A percentile compares a stretch with the other conserved stretches of the same genome.
Conservation (phyloP, 1,140 invertebrate species). For the Pissodes strobi region DNA sequence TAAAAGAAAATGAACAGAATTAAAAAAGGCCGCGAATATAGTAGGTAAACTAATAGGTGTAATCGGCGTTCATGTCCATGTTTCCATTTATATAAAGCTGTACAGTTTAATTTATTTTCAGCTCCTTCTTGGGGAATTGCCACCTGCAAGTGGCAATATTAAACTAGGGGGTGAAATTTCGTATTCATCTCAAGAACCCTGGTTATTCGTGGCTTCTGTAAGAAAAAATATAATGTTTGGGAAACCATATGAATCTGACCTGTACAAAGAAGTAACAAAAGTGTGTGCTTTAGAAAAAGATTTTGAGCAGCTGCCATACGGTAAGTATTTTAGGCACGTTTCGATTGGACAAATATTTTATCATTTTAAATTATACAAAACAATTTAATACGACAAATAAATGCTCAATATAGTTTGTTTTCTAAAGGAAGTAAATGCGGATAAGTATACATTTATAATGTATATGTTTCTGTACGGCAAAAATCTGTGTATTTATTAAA, state of each 20-base stretch:
- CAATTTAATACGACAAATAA: too few species aligned
- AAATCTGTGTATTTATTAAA: too few species aligned
- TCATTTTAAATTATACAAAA: too few species aligned
- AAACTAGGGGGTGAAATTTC: conserved; percentile 66
- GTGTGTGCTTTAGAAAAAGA: conserved; percentile 74
- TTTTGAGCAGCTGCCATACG: conserved; percentile 77
- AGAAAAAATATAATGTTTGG: conserved; percentile 82
- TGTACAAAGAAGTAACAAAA: conserved; percentile 69
- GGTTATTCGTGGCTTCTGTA: conserved; percentile 67
- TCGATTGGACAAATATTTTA: neutral
- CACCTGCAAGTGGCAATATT: conserved; percentile 60
- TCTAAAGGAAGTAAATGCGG: too few species aligned
- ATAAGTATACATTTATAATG: too few species aligned
- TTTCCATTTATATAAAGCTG: too few species aligned
- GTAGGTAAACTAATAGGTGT: too few species aligned
- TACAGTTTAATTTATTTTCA: conserved; percentile 64
- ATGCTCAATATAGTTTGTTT: too few species aligned
- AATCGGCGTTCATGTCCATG: too few species aligned
- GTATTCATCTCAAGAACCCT: conserved; percentile 80
- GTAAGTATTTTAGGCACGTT: conserved; percentile 54
- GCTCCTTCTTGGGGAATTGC: conserved; percentile 78
- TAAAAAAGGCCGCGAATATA: too few species aligned
- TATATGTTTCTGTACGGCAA: too few species aligned
- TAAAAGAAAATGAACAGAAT: too few species aligned
- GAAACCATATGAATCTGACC: conserved; percentile 64